phyloP scores from a whole-genome alignment of 2,113 vertebrate genomes.

The Carettochelys insculpta region DNA sequence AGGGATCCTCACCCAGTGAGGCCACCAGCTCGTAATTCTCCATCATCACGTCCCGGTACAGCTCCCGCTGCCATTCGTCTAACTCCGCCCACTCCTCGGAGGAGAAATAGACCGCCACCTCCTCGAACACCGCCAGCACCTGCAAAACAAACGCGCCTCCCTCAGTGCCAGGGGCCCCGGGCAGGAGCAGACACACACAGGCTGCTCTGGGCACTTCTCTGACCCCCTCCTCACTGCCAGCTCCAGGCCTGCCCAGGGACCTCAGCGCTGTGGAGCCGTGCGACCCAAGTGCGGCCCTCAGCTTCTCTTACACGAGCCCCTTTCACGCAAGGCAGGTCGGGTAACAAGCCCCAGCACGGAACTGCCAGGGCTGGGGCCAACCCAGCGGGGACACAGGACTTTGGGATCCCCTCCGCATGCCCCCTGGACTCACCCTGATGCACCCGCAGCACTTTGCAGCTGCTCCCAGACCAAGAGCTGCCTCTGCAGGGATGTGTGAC shows the following conservation, averaged over 20 bases:
- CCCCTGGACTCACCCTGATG: background rate
- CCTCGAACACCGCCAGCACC: slow-evolving; percentile 37
- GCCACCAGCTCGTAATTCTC: slow-evolving; percentile 44
- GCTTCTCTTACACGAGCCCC: no score
- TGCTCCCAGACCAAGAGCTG: no score
- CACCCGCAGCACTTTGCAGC: no score
- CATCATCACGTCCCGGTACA: slow-evolving; percentile 57
- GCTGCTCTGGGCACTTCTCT: background rate
- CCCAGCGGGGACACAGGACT: background rate
- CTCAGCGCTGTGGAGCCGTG: no score
- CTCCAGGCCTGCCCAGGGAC: background rate
- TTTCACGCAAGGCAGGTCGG: no score
- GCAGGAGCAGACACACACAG: no score
- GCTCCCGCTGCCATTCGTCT: slow-evolving; percentile 27
- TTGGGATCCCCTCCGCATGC: no score
- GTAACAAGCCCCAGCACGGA: background rate
- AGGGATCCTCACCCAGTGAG: slow-evolving; percentile 38
- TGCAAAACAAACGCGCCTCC: background rate
- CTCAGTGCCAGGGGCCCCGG: no score
- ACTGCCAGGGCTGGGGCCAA: background rate
- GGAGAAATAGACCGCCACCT: slow-evolving; percentile 55
- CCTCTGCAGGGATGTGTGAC: no score
- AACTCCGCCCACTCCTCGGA: slow-evolving; percentile 52
- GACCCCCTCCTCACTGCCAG: no score
- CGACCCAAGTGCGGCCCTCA: background rate